Conservation (phyloP, 2,888 invertebrate genomes). For the Sphaerophoria rueppellii region DNA sequence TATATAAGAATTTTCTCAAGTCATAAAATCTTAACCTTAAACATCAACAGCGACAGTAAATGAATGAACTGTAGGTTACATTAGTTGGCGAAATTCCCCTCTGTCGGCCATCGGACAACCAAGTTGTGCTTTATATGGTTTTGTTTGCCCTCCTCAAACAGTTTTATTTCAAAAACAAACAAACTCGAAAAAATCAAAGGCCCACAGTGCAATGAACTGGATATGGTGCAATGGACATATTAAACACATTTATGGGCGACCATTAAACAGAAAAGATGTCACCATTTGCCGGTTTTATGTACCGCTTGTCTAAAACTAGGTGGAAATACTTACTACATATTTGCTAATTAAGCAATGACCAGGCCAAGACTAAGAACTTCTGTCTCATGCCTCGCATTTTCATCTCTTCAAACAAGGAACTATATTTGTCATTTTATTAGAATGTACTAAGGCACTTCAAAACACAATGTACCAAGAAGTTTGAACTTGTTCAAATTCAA, state of each 20-base stretch:
- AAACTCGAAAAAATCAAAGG: slow-evolving; percentile 12
- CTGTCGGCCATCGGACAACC: background rate
- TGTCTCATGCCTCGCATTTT: slow-evolving; percentile 23
- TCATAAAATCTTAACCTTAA: too few species aligned
- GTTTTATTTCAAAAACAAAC: slow-evolving; percentile 20
- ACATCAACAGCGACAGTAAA: background rate
- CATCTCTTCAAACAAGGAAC: slow-evolving; percentile 48
- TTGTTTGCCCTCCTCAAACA: slow-evolving; percentile 48
- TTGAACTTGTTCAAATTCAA: background rate
- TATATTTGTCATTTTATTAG: slow-evolving; percentile 31
- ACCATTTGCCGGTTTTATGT: slow-evolving; percentile 57
- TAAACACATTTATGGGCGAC: slow-evolving; percentile 67
- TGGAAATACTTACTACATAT: slow-evolving; percentile 9
- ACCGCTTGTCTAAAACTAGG: slow-evolving; percentile 43
- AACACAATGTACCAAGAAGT: slow-evolving; percentile 37
- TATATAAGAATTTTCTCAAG: too few species aligned
- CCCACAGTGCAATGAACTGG: slow-evolving; percentile 62
- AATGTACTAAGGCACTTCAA: background rate
- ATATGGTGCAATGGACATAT: slow-evolving; percentile 69
- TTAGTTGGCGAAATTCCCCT: background rate
- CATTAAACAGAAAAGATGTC: slow-evolving; percentile 64
- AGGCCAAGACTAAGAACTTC: slow-evolving; percentile 57
- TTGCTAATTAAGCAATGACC: slow-evolving; percentile 59
- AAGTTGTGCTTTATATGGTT: slow-evolving; percentile 9
- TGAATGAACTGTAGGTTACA: background rate